Percentiles rank a stretch among this genome's conserved stretches.
These are phyloP conservation scores for Ailurus styani DNA, from an alignment of 2,113 vertebrate species.

Conservation along the genomic window DNA sequence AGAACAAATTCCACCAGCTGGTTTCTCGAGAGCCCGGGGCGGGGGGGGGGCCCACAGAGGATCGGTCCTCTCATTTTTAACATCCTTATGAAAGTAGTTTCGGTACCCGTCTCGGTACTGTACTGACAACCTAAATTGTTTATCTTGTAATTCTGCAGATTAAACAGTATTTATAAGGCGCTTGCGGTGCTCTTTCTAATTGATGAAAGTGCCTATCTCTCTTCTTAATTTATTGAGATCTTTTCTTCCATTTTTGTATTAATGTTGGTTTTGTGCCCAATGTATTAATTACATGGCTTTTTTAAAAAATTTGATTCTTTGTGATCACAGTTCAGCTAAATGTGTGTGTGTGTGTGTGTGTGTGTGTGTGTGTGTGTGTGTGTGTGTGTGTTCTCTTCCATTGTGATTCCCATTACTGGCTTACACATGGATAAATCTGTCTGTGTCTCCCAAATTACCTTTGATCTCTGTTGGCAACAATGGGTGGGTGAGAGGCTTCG, in stretches of 20 bases:
- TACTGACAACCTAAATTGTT: not conserved
- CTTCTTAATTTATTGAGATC: not conserved
- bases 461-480: constrained; percentile 66
- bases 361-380: not conserved
- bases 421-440: constrained; percentile 68
- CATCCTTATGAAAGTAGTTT: not conserved
- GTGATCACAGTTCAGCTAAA: constrained; percentile 17
- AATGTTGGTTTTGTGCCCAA: not conserved
- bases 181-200: not conserved
- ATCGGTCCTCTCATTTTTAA: not conserved
- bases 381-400: constrained; percentile 30
- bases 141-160: not conserved
- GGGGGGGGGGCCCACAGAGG: rapidly evolving
- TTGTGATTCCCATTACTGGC: constrained; percentile 55
- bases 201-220: not conserved
- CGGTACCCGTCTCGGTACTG: rapidly evolving
- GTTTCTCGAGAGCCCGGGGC: not conserved
- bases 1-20: not conserved
- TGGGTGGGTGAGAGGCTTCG: constrained; percentile 63
- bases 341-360: not conserved
- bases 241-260: not conserved
- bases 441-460: constrained; percentile 72
- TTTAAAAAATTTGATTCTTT: not conserved
- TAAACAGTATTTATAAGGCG: not conserved
- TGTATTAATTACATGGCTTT: not conserved